Evolutionary conservation across 2,113 vertebrate genomes (phyloP).

Genomic region (Tychaedon coryphoeus): DNA sequence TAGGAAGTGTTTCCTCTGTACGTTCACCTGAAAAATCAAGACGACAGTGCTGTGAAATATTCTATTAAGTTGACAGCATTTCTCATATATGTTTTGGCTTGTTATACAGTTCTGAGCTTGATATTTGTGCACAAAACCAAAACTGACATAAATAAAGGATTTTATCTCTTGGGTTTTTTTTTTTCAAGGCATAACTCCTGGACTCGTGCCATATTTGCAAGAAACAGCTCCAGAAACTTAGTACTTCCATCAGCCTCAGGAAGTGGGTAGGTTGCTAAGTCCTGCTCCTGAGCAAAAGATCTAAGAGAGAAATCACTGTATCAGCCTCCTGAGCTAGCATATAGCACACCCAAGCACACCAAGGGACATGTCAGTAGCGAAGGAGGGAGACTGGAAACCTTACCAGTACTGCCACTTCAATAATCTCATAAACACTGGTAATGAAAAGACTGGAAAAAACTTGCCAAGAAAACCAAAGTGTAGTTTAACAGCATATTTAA

Average conservation of each 20-base stretch:
- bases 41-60: slow-evolving; percentile 1
- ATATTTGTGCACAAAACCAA: slow-evolving; percentile 32
- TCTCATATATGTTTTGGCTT: slow-evolving; percentile 31
- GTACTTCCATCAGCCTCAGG: not conserved
- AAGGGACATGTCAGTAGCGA: not conserved
- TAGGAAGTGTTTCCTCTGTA: not conserved
- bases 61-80: slow-evolving; percentile 27
- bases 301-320: not conserved
- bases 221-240: not conserved
- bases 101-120: slow-evolving; percentile 6
- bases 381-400: not conserved
- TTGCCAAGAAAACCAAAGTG: not conserved
- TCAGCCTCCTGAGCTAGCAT: not conserved
- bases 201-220: not conserved
- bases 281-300: not conserved
- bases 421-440: not conserved
- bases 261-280: not conserved
- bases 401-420: not conserved
- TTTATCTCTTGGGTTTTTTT: not conserved
- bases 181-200: not conserved
- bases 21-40: slow-evolving; percentile 22
- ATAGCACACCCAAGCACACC: slow-evolving; percentile 6
- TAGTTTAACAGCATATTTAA: not conserved
- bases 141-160: slow-evolving; percentile 9
- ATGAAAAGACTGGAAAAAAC: slow-evolving; percentile 7